These are phyloP conservation scores for Olivierus martensii DNA, from an alignment of 1,140 invertebrate species.

Conservation along the genomic window DNA sequence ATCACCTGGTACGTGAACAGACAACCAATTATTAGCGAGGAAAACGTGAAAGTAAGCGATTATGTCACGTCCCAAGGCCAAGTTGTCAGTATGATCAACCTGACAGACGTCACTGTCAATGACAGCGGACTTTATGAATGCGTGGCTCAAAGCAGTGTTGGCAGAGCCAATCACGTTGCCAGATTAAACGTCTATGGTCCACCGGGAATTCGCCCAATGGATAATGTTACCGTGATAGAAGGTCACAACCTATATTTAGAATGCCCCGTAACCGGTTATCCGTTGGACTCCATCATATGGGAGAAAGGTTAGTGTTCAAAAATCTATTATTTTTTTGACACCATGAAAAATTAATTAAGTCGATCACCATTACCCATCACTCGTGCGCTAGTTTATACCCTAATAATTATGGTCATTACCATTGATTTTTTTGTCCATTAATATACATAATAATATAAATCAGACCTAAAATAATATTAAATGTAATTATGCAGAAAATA, in stretches of 20 bases:
- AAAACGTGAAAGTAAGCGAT: constrained; percentile 47
- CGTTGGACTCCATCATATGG: constrained; percentile 30
- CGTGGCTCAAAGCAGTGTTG: constrained; percentile 27
- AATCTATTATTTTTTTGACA: too few relatives aligned
- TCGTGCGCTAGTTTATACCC: too few relatives aligned
- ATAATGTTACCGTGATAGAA: constrained; percentile 30
- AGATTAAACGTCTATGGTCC: constrained; percentile 59
- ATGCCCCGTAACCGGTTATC: background rate
- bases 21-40: constrained; percentile 3
- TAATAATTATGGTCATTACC: too few relatives aligned
- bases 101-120: constrained; percentile 27
- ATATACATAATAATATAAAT: too few relatives aligned
- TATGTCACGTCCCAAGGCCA: constrained; percentile 25
- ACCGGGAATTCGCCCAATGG: constrained; percentile 29
- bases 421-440: too few relatives aligned
- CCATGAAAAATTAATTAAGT: too few relatives aligned
- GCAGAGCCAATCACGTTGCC: constrained; percentile 49
- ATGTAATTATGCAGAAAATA: too few relatives aligned
- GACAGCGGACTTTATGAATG: constrained; percentile 33
- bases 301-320: constrained; percentile 29
- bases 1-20: constrained; percentile 89
- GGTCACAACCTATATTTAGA: background rate
- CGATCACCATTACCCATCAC: too few relatives aligned
- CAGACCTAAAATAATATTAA: too few relatives aligned
- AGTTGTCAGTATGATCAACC: constrained; percentile 34